Evolutionary conservation across 2,797 vertebrate genomes (phyloP).

Genomic region (Coregonus suidteri): DNA sequence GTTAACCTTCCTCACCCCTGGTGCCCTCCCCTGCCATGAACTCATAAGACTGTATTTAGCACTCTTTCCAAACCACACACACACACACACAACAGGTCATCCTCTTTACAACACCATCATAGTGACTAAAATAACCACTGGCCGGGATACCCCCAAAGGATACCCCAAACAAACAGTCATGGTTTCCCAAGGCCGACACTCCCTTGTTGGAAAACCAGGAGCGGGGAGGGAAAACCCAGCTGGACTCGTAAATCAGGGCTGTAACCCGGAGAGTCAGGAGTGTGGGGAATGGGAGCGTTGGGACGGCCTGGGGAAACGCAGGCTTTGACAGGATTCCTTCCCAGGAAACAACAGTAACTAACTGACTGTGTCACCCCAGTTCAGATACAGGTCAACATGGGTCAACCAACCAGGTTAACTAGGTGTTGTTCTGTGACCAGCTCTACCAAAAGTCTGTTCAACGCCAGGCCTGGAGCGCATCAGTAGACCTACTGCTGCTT

Average conservation of each 20-base stretch:
- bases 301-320: slow-evolving; percentile 11
- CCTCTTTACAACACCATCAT: neutral
- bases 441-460: too few species aligned
- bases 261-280: neutral
- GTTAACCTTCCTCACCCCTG: neutral
- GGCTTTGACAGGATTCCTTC: slow-evolving; percentile 43
- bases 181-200: neutral
- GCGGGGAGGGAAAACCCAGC: neutral
- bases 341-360: slow-evolving; percentile 15
- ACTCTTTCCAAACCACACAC: neutral
- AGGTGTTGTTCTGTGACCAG: too few species aligned
- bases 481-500: too few species aligned
- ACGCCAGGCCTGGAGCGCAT: too few species aligned
- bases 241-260: slow-evolving; percentile 32
- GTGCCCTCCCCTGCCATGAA: neutral
- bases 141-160: neutral
- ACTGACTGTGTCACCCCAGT: neutral
- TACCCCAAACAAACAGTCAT: neutral
- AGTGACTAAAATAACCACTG: neutral
- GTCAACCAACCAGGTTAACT: neutral
- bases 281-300: neutral
- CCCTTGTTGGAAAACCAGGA: neutral
- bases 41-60: too few species aligned
- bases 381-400: neutral
- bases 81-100: slow-evolving; percentile 14